Evolutionary conservation across 2,113 vertebrate species (phyloP).

Genomic region (Nesogale talazaci): DNA sequence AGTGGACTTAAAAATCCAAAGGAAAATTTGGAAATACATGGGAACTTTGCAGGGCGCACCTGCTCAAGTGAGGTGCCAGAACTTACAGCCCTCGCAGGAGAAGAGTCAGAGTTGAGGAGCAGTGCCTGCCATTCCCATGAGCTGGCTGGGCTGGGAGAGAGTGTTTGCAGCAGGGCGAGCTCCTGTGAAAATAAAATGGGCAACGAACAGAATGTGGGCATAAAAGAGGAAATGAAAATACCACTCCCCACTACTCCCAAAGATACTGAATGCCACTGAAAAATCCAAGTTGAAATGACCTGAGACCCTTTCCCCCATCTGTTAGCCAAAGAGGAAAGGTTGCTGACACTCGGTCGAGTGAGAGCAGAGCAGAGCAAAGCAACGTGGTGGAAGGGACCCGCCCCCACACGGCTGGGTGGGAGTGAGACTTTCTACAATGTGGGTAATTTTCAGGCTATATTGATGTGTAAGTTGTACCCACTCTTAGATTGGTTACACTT

Average conservation of each 20-base stretch:
- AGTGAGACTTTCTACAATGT: neutral
- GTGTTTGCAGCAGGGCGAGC: neutral
- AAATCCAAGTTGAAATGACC: neutral
- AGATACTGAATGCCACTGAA: neutral
- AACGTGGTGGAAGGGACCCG: too few relatives aligned
- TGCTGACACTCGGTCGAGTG: neutral
- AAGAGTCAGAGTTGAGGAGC: neutral
- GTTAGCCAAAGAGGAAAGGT: neutral
- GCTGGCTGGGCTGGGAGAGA: neutral
- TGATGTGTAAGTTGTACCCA: slow-evolving; percentile 14
- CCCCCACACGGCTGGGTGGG: neutral
- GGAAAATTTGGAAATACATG: neutral
- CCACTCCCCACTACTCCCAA: neutral
- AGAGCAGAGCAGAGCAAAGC: too few relatives aligned
- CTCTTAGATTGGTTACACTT: neutral
- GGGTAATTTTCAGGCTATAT: neutral
- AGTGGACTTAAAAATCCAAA: neutral
- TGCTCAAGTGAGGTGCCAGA: neutral
- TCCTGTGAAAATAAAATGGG: neutral
- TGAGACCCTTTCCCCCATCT: too few relatives aligned
- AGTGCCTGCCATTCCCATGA: neutral
- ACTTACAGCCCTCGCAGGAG: neutral
- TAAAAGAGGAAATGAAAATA: neutral
- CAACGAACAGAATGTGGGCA: neutral
- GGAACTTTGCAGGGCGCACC: neutral